phyloP scores from a whole-genome alignment of 2,797 vertebrate genomes.

The Cyclura pinguis region DNA sequence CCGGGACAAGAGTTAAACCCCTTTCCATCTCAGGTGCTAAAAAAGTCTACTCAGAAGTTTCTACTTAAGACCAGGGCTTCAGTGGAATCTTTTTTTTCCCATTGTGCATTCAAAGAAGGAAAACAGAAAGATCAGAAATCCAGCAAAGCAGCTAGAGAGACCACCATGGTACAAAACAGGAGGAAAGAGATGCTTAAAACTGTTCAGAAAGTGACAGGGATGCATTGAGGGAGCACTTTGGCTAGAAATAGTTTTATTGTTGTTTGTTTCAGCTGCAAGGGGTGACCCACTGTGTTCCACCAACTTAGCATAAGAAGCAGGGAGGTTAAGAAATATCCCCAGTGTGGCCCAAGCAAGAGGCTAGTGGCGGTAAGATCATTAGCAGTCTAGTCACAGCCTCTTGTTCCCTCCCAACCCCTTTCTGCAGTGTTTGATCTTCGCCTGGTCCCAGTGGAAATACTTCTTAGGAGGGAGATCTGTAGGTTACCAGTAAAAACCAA shows the following conservation, averaged over 20 bases:
- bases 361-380: constrained; percentile 77
- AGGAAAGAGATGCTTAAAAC: background rate
- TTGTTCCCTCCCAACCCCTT: constrained; percentile 47
- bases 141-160: constrained; percentile 50
- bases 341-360: constrained; percentile 57
- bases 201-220: constrained; percentile 18
- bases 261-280: constrained; percentile 20
- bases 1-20: constrained; percentile 75
- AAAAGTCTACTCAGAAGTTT: constrained; percentile 71
- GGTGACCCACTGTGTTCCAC: background rate
- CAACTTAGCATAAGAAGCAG: background rate
- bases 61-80: constrained; percentile 51
- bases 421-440: constrained; percentile 52
- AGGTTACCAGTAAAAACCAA: background rate
- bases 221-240: background rate
- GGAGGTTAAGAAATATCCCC: constrained; percentile 54
- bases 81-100: constrained; percentile 50
- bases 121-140: constrained; percentile 57
- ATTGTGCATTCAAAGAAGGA: constrained; percentile 42
- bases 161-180: background rate
- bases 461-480: constrained; percentile 56
- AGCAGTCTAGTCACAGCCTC: constrained; percentile 76
- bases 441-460: constrained; percentile 62
- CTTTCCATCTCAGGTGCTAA: constrained; percentile 70
- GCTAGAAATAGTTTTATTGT: background rate